phyloP scores from a whole-genome alignment of 2,797 vertebrate genomes.

The Schizopygopsis malacanthus region DNA sequence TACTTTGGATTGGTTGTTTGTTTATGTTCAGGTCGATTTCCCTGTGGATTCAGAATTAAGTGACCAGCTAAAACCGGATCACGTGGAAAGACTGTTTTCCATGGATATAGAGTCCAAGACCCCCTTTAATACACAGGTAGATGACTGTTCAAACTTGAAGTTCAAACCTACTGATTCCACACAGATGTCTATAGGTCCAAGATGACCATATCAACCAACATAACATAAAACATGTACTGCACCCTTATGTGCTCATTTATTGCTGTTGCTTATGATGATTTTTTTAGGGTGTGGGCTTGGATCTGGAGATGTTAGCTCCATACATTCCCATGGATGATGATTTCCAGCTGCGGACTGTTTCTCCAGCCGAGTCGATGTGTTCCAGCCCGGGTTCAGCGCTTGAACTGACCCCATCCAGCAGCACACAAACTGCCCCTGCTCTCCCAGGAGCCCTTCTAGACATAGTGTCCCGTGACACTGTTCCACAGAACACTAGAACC shows the following conservation, averaged over 20 bases:
- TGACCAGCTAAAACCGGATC: conserved; percentile 91
- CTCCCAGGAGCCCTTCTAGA: not conserved
- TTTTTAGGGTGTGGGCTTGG: conserved; percentile 84
- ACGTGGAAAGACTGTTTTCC: conserved; percentile 93
- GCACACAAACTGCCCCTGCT: not conserved
- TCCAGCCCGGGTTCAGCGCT: conserved; percentile 72
- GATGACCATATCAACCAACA: not conserved
- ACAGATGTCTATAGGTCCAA: not conserved
- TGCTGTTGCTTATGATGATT: conserved; percentile 13
- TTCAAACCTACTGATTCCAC: not conserved
- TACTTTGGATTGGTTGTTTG: conserved; percentile 33
- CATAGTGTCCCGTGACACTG: not conserved
- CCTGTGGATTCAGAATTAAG: conserved; percentile 86
- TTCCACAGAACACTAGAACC: not conserved
- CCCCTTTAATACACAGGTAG: conserved; percentile 86
- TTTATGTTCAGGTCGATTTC: conserved; percentile 80
- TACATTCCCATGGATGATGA: conserved; percentile 99
- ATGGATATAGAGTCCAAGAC: conserved; percentile 92
- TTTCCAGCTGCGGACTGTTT: conserved; percentile 90
- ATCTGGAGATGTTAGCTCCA: conserved; percentile 97
- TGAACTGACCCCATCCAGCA: conserved; percentile 63
- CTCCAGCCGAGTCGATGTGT: conserved; percentile 80
- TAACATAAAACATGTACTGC: not conserved
- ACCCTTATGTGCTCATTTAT: not conserved
- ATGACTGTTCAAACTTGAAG: not conserved